Base-by-base conservation (phyloP, 2,888 invertebrate genomes). In the Dasypogon diadema region DNA sequence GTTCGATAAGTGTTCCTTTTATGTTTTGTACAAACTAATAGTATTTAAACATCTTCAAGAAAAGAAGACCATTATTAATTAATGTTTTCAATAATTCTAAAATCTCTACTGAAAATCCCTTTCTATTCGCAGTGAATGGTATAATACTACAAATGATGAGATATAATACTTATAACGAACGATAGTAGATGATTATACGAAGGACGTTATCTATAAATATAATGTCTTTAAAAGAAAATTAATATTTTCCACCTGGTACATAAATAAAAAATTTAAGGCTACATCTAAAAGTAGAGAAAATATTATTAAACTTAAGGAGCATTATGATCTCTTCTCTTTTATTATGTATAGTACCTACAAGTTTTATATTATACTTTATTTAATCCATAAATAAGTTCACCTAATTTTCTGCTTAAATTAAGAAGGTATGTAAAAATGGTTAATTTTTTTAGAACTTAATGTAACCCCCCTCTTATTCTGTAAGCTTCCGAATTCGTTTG, bases 401-500 rank as follows among this genome's bases (percentile, higher is more conserved):
- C 10, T 54, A 18, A 18, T 54, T 51, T 21, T 51, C 6, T 18
- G 22, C 22, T 21, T 21, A 21, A 54, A 21, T 21, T 54, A 54
- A 54, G 8, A 54, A 56, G 4, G 14, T 56, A 26, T 2, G 51
- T 51, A 18, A 51, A 51, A 51, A 51, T 21, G 21, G 51, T 51
- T 21, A 51, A 5, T 16, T 51, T 21, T 21, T 3, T 51, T 51
- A 21, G n/a, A 51, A 21, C 21, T 51, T 14, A 21, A 51, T 18
- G 51, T 51, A 16, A 2, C 5, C 18, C 12, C n/a, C 18, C 6
- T 24, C 22, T 48, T 48, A 65, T 22, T 65, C 65, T 10, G 65
- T 73, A 51, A 63, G 77, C 77, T 85, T 83, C 55, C 85, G 83
- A 56, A 81, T 72, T 42, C 85, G 80, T 79, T 85, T 85, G 30